Conservation (phyloP, 2,888 invertebrate genomes). For the Scrobipalpa costella region DNA sequence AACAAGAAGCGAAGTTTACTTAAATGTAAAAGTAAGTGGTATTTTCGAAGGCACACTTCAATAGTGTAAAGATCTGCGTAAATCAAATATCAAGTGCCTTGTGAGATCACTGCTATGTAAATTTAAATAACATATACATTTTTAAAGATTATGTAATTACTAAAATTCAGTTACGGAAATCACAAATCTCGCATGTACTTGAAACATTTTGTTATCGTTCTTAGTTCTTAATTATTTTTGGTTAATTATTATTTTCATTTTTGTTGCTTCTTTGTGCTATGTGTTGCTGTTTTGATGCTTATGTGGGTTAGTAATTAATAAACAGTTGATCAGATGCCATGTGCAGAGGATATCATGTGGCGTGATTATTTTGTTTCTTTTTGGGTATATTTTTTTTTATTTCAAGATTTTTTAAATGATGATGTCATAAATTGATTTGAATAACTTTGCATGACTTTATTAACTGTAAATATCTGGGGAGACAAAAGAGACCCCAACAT, state of each 20-base stretch:
- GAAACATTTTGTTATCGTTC: slow-evolving; percentile 60
- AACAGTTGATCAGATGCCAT: slow-evolving; percentile 15
- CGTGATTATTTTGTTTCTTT: background rate
- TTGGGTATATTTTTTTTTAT: background rate
- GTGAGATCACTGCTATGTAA: slow-evolving; percentile 20
- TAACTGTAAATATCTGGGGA: slow-evolving; percentile 14
- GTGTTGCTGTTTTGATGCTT: slow-evolving; percentile 10
- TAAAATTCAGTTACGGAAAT: background rate
- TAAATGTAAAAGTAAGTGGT: slow-evolving; percentile 44
- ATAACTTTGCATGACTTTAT: slow-evolving; percentile 1
- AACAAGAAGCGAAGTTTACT: slow-evolving; percentile 69
- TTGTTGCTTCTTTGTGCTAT: slow-evolving; percentile 57
- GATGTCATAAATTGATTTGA: background rate
- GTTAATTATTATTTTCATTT: slow-evolving; percentile 45
- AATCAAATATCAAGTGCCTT: slow-evolving; percentile 34
- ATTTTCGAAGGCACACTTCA: slow-evolving; percentile 24
- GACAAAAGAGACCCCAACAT: too few relatives aligned
- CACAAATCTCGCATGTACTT: slow-evolving; percentile 53
- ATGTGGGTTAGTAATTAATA: background rate
- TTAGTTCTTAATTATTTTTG: slow-evolving; percentile 58
- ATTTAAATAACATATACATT: background rate
- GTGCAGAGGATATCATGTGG: background rate
- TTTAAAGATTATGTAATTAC: background rate
- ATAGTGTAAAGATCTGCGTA: slow-evolving; percentile 42
- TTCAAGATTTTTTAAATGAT: background rate